Evolutionary conservation across 2,797 vertebrate genomes (phyloP).

Genomic region (Argyrosomus regius): DNA sequence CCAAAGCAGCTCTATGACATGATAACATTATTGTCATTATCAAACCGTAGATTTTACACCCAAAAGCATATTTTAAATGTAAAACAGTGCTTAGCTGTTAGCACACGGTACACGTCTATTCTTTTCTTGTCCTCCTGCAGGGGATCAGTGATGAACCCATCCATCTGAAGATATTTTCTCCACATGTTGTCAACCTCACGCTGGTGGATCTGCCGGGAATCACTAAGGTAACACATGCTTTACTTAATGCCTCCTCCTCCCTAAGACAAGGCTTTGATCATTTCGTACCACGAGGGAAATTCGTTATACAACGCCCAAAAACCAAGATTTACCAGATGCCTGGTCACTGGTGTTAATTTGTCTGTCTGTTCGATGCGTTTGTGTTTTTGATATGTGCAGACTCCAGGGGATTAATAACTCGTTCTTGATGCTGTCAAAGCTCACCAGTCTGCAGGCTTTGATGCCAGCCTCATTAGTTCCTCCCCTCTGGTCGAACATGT

Average conservation of each 20-base stretch:
- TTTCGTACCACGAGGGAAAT: background rate
- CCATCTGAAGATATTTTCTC: slow-evolving; percentile 98
- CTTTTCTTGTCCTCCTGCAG: slow-evolving; percentile 76
- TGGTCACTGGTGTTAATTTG: slow-evolving; percentile 30
- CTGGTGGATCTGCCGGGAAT: slow-evolving; percentile 99
- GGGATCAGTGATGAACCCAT: slow-evolving; percentile 98
- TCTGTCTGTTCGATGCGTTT: background rate
- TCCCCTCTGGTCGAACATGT: slow-evolving; percentile 34
- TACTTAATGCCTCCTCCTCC: slow-evolving; percentile 1
- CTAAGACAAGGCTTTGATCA: slow-evolving; percentile 54
- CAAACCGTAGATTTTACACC: background rate
- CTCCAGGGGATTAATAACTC: background rate
- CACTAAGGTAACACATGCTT: slow-evolving; percentile 91
- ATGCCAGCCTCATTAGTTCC: slow-evolving; percentile 59
- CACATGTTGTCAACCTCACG: slow-evolving; percentile 97
- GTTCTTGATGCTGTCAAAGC: slow-evolving; percentile 19
- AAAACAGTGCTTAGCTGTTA: background rate
- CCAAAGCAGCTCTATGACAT: background rate
- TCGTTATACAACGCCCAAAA: background rate
- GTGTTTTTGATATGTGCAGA: slow-evolving; percentile 18
- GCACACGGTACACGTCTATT: background rate
- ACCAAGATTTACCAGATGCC: background rate
- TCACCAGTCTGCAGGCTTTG: slow-evolving; percentile 37
- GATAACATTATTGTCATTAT: background rate
- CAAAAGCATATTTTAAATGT: background rate